Base-by-base conservation (phyloP, 1,140 invertebrate species). In the Psilanteris sp. region DNA sequence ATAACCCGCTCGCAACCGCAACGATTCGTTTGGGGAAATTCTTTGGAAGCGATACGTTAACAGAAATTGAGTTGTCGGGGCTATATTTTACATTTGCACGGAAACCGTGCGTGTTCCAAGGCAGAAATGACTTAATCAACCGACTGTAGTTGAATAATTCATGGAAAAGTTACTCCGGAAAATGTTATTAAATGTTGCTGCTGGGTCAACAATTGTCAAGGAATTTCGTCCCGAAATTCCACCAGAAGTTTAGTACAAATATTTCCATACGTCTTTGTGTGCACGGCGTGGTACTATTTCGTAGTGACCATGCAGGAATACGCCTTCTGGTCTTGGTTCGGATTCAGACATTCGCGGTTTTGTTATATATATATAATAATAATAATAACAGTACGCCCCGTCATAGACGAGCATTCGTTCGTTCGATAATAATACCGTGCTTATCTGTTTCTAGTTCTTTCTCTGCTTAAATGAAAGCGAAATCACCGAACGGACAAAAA, bases 161-260 rank as follows among this genome's bases (percentile, higher is more conserved):
- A 72, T 44, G 9, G 7, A 29, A 52, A 73, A 59, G 59, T 74
- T 74, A 32, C 24, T 16, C 29, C 4, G 34, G 39, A 57, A 57
- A 67, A 67, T 74, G 46, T 67, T 59, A 22, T 43, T 67, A 67
- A 67, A 74, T 67, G 67, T 74, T 59, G 61, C 67, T 67, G 44
- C 31, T 4, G 24, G 32, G 54, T 46, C 37, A 52, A 54, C 61
- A 34, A 52, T 73, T 44, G 70, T 66, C 70, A 41, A 50, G 41
- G 59, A 52, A 66, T 59, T 66, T 43, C 41, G 20, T 4, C 1
- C 31, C n/a, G 26, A 50, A 48, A 71, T 59, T 43, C 20, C 32
- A 10, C 10, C 15, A 59, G 27, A 59, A 14, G 7, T 16, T 27
- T 7, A 3, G 22, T 41, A 43, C 27, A 46, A 62, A 61, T 16